These are phyloP conservation scores for Vidua chalybeata DNA, from an alignment of 2,113 vertebrate species.

Conservation along the genomic window DNA sequence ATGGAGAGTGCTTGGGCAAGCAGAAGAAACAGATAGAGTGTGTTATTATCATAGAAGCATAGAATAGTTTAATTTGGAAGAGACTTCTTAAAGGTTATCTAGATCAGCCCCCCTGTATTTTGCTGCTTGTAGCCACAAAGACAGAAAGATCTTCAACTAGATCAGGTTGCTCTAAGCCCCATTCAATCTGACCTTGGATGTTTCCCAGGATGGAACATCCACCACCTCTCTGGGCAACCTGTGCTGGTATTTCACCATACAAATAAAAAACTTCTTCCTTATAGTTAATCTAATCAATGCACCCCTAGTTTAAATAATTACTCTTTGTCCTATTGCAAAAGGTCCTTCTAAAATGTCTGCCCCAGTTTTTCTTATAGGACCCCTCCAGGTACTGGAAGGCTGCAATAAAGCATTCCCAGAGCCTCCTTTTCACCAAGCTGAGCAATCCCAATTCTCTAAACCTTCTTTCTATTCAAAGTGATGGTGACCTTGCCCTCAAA, in stretches of 20 bases:
- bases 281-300: neutral
- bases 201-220: neutral
- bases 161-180: neutral
- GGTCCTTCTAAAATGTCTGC: neutral
- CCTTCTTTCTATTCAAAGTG: neutral
- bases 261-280: neutral
- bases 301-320: neutral
- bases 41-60: neutral
- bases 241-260: neutral
- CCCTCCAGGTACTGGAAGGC: neutral
- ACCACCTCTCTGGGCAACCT: neutral
- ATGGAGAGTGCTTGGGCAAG: neutral
- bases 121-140: neutral
- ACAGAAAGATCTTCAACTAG: neutral
- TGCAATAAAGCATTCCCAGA: neutral
- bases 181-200: neutral
- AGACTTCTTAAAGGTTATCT: neutral
- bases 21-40: neutral
- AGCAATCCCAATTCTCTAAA: neutral
- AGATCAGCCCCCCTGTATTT: neutral
- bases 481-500: neutral
- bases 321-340: neutral
- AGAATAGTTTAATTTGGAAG: neutral
- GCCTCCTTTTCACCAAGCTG: neutral
- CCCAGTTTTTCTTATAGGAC: neutral